phyloP scores from a whole-genome alignment of 2,888 invertebrate genomes.

The Anodontia alba region DNA sequence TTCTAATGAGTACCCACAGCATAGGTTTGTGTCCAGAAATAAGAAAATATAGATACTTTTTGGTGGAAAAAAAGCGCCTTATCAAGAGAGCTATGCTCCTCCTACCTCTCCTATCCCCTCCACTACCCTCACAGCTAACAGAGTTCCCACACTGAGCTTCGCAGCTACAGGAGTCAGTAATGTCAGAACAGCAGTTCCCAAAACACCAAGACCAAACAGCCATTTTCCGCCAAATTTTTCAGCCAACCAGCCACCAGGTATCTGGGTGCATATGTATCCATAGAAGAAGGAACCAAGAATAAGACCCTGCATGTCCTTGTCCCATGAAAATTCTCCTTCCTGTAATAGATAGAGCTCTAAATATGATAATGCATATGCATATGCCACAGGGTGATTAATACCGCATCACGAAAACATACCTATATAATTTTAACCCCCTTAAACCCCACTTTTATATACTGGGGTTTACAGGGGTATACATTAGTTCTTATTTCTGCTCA shows the following conservation, averaged over 20 bases:
- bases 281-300: slow-evolving; percentile 84
- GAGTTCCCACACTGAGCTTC: slow-evolving; percentile 89
- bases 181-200: slow-evolving; percentile 93
- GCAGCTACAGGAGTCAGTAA: slow-evolving; percentile 92
- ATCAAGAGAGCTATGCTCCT: too few relatives aligned
- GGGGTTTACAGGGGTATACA: too few relatives aligned
- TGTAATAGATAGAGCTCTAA: slow-evolving; percentile 19
- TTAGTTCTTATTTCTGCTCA: too few relatives aligned
- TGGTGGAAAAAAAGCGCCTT: too few relatives aligned
- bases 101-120: slow-evolving; percentile 93
- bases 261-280: slow-evolving; percentile 83
- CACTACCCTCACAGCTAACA: slow-evolving; percentile 90
- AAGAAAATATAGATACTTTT: not conserved
- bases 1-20: too few relatives aligned
- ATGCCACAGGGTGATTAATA: not conserved
- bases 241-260: slow-evolving; percentile 87
- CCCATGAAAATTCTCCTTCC: slow-evolving; percentile 82
- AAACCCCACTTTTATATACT: too few relatives aligned
- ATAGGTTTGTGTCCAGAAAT: not conserved
- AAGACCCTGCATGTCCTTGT: slow-evolving; percentile 76
- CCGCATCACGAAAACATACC: too few relatives aligned
- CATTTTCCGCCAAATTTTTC: slow-evolving; percentile 95
- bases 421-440: too few relatives aligned
- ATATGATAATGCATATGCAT: not conserved
- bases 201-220: slow-evolving; percentile 92